Percentiles rank a stretch among this genome's conserved stretches.
These are phyloP conservation scores for Colletes gigas DNA, from an alignment of 1,140 invertebrate species.

Conservation along the genomic window DNA sequence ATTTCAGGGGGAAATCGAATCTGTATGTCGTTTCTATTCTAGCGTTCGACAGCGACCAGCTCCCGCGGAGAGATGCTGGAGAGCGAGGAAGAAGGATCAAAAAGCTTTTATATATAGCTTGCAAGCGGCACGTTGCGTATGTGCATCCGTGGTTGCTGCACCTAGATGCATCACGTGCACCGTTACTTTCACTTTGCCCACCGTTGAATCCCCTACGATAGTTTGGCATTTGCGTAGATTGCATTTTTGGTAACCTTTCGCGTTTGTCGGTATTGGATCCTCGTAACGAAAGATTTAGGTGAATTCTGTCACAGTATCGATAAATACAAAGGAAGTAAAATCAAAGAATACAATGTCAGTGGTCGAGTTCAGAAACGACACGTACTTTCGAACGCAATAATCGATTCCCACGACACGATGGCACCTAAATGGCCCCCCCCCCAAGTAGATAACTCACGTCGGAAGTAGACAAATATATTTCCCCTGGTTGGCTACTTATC, in stretches of 20 bases:
- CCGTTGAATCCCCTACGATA: too few species aligned
- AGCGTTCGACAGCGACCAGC: neutral
- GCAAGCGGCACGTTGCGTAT: neutral
- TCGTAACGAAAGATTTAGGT: too few species aligned
- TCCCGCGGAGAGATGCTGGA: neutral
- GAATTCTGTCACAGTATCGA: too few species aligned
- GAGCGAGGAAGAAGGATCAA: neutral
- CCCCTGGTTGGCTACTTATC: slow-evolving; percentile 12
- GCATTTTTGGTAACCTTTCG: too few species aligned
- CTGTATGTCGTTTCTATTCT: slow-evolving; percentile 8
- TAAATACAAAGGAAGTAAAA: too few species aligned
- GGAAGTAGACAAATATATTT: slow-evolving; percentile 25
- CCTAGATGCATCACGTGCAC: neutral
- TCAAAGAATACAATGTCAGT: too few species aligned
- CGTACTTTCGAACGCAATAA: slow-evolving; percentile 9
- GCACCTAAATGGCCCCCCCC: neutral
- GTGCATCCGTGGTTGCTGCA: neutral
- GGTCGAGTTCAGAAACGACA: neutral
- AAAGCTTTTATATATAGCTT: slow-evolving; percentile 3
- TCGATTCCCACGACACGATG: slow-evolving; percentile 32
- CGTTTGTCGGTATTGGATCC: too few species aligned
- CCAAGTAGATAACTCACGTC: slow-evolving; percentile 26
- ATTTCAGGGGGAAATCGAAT: neutral
- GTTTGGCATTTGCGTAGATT: too few species aligned
- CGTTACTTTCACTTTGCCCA: neutral